phyloP scores from a whole-genome alignment of 2,113 vertebrate genomes.

The Triplophysa siluroides region DNA sequence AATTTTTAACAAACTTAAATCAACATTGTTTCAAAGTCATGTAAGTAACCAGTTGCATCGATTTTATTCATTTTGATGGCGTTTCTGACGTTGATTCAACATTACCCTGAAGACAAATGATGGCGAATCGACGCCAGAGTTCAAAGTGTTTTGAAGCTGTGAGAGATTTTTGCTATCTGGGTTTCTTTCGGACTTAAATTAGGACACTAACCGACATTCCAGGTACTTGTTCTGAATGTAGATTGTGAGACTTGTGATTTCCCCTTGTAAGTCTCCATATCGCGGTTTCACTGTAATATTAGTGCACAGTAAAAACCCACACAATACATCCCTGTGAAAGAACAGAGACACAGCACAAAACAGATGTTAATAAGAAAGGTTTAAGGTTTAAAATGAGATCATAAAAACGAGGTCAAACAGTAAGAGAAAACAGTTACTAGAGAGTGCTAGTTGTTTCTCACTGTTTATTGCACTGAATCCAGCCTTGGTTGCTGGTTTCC shows the following conservation, averaged over 20 bases:
- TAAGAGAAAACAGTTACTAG: not conserved
- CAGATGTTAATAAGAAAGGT: too few species aligned
- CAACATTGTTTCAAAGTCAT: too few species aligned
- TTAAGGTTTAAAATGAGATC: too few species aligned
- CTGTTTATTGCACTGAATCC: slow-evolving; percentile 96
- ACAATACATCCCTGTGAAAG: slow-evolving; percentile 86
- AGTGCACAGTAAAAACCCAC: slow-evolving; percentile 90
- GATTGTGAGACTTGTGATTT: slow-evolving; percentile 88
- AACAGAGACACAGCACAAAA: not conserved
- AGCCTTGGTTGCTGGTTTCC: slow-evolving; percentile 77
- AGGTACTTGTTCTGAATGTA: slow-evolving; percentile 93
- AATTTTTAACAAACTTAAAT: too few species aligned
- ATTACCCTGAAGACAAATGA: too few species aligned
- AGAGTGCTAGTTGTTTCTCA: slow-evolving; percentile 69
- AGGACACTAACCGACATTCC: slow-evolving; percentile 86
- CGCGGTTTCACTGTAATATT: slow-evolving; percentile 85
- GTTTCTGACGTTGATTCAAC: too few species aligned
- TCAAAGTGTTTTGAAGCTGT: not conserved
- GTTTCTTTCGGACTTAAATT: not conserved
- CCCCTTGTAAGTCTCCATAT: slow-evolving; percentile 86
- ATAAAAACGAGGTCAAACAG: too few species aligned
- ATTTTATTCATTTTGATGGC: too few species aligned
- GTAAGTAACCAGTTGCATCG: too few species aligned
- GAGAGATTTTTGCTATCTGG: not conserved
- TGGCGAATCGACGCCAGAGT: too few species aligned